phyloP scores from a whole-genome alignment of 1,140 invertebrate species.

The Drosophila quadrilineata region DNA sequence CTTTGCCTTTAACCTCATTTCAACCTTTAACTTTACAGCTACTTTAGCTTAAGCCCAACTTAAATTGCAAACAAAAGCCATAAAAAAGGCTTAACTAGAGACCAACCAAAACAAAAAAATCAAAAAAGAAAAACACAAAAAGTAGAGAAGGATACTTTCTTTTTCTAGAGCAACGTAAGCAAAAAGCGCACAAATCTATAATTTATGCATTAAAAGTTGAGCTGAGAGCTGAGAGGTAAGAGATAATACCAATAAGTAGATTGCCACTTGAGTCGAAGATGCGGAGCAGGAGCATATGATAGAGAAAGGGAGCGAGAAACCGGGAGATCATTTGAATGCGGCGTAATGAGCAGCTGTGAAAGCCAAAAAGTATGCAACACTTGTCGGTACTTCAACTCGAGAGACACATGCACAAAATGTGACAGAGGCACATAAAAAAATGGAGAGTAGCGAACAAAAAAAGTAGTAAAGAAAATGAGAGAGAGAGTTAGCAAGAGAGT shows the following conservation, averaged over 20 bases:
- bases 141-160: too few relatives aligned
- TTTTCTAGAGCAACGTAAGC: too few relatives aligned
- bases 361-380: constrained; percentile 68
- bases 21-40: too few relatives aligned
- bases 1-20: too few relatives aligned
- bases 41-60: too few relatives aligned
- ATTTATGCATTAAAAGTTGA: constrained; percentile 18
- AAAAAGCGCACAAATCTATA: constrained; percentile 11
- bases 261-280: background rate
- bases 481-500: too few relatives aligned
- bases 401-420: too few relatives aligned
- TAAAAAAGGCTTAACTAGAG: too few relatives aligned
- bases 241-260: constrained; percentile 3
- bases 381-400: constrained; percentile 43
- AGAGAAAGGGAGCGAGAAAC: background rate
- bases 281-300: too few relatives aligned
- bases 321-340: background rate
- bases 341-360: constrained; percentile 37
- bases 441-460: background rate
- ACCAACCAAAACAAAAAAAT: too few relatives aligned
- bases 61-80: too few relatives aligned
- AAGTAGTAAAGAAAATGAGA: background rate
- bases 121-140: too few relatives aligned
- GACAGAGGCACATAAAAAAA: constrained; percentile 60
- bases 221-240: background rate